Evolutionary conservation across 1,140 invertebrate species (phyloP).

Genomic region (Ceratoteleas bidentatus): DNA sequence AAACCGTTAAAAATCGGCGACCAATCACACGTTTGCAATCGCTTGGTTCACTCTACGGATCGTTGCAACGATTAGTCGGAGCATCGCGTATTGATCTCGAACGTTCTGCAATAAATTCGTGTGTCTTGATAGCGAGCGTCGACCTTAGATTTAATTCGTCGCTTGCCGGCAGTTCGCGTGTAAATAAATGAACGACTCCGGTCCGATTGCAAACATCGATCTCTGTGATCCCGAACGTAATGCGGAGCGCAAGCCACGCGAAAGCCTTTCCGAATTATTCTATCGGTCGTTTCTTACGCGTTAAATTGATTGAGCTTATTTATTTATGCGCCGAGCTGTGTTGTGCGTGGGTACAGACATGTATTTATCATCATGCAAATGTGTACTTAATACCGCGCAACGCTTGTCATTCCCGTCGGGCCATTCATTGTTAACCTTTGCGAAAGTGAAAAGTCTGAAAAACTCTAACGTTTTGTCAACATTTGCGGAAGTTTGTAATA

Average conservation of each 20-base stretch:
- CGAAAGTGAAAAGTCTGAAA: no score
- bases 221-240: constrained; percentile 43
- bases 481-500: no score
- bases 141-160: constrained; percentile 23
- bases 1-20: constrained; percentile 1
- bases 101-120: constrained; percentile 42
- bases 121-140: constrained; percentile 33
- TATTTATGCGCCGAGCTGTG: constrained; percentile 6
- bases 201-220: constrained; percentile 30
- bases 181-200: constrained; percentile 34
- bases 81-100: constrained; percentile 22
- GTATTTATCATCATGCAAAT: no score
- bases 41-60: constrained; percentile 5
- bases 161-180: constrained; percentile 27
- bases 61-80: constrained; percentile 4
- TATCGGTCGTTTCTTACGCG: neutral
- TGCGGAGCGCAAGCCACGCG: neutral
- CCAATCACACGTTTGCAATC: constrained; percentile 2
- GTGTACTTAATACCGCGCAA: no score
- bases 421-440: no score
- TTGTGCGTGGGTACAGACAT: neutral
- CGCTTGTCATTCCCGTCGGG: no score
- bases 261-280: constrained; percentile 9
- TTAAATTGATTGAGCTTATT: constrained; percentile 18
- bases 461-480: no score